phyloP scores from a whole-genome alignment of 1,140 invertebrate genomes.

The Pemphigus obesinymphae region DNA sequence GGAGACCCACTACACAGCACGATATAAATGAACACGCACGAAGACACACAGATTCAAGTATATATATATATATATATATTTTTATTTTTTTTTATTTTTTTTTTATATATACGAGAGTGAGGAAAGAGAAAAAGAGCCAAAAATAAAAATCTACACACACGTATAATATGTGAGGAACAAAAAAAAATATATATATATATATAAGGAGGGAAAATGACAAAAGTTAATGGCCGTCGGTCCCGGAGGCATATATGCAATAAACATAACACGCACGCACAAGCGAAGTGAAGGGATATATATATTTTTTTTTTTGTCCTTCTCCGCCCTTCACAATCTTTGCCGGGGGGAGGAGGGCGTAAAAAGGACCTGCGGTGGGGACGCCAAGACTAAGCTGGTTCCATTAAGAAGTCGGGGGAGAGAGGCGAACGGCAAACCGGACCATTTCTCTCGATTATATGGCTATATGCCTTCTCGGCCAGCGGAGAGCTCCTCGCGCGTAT shows the following conservation, averaged over 20 bases:
- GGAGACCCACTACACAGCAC: neutral
- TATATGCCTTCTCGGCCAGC: constrained; percentile 23
- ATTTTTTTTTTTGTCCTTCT: neutral
- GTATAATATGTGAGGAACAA: constrained; percentile 7
- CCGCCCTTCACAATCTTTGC: neutral
- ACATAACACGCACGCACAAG: constrained; percentile 33
- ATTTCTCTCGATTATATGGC: constrained; percentile 41
- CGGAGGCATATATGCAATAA: constrained; percentile 42
- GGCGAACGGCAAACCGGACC: constrained; percentile 20
- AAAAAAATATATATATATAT: constrained; percentile 7
- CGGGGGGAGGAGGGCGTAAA: neutral
- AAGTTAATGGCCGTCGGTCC: constrained; percentile 40
- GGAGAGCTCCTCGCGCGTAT: constrained; percentile 34
- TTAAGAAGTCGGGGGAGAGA: constrained; percentile 34
- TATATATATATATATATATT: no score
- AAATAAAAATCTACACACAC: neutral
- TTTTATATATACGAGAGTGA: no score
- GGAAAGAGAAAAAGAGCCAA: neutral
- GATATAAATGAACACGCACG: constrained; percentile 17
- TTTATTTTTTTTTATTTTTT: no score
- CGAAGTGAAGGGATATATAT: neutral
- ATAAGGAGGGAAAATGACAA: constrained; percentile 37
- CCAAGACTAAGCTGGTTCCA: constrained; percentile 41
- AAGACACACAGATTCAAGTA: neutral
- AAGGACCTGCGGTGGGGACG: no score